These are phyloP conservation scores for Ernsta delagoae DNA, from an alignment of 2,888 invertebrate genomes.

Conservation along the genomic window DNA sequence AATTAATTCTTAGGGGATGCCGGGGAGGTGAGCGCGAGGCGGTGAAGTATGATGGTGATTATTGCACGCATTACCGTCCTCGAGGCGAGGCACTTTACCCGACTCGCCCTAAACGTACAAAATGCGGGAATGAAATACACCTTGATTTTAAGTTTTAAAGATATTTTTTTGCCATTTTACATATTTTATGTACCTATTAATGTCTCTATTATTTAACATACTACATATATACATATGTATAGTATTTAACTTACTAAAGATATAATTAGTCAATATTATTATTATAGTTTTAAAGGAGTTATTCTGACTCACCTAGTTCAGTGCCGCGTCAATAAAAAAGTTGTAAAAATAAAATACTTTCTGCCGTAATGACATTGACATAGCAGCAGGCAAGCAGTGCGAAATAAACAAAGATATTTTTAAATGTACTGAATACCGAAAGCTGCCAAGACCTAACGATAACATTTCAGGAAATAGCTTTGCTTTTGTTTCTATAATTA, in stretches of 20 bases:
- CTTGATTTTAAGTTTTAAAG: constrained; percentile 56
- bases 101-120: constrained; percentile 48
- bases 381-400: no score
- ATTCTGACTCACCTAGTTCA: no score
- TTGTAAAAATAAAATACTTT: no score
- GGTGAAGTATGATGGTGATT: constrained; percentile 73
- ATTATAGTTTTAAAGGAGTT: no score
- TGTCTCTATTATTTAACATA: no score
- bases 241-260: no score
- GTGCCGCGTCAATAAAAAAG: no score
- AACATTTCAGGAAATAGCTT: constrained; percentile 19
- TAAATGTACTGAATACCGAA: constrained; percentile 16
- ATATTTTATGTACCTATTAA: no score
- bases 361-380: no score
- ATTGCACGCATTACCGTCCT: constrained; percentile 74
- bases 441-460: constrained; percentile 26
- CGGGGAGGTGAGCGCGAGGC: constrained; percentile 57
- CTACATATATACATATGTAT: no score
- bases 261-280: no score
- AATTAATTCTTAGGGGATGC: constrained; percentile 65
- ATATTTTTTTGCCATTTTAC: no score
- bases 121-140: constrained; percentile 40
- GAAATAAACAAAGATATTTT: constrained; percentile 27
- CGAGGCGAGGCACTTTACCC: constrained; percentile 54
- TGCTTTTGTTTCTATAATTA: constrained; percentile 10